Evolutionary conservation across 2,888 invertebrate species (phyloP).

Genomic region (Danaus chrysippus): DNA sequence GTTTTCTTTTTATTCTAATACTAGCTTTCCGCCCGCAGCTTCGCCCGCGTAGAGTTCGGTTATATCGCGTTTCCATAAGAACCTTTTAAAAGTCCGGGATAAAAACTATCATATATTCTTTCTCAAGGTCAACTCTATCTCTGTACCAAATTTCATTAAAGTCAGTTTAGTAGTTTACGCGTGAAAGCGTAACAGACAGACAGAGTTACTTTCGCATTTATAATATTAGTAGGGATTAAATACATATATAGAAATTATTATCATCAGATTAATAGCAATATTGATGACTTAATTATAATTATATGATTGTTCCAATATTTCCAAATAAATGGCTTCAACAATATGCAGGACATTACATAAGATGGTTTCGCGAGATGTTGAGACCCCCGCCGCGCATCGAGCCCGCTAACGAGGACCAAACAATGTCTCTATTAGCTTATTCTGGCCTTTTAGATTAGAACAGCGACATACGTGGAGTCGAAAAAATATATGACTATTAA

Average conservation of each 20-base stretch:
- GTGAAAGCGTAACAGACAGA: too few relatives aligned
- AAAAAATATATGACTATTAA: neutral
- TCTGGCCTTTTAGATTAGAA: slow-evolving; percentile 57
- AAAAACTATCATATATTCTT: too few relatives aligned
- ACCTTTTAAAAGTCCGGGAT: too few relatives aligned
- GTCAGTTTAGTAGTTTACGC: too few relatives aligned
- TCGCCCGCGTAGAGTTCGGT: too few relatives aligned
- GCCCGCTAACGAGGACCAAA: slow-evolving; percentile 70
- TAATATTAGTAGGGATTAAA: too few relatives aligned
- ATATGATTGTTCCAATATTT: neutral
- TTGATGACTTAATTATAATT: slow-evolving; percentile 1
- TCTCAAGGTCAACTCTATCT: too few relatives aligned
- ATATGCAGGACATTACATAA: slow-evolving; percentile 32
- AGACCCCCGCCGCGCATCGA: slow-evolving; percentile 71
- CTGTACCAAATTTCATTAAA: too few relatives aligned
- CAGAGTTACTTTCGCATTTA: too few relatives aligned
- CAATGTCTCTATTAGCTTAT: slow-evolving; percentile 78
- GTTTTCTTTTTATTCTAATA: too few relatives aligned
- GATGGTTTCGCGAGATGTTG: slow-evolving; percentile 38
- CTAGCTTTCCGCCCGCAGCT: too few relatives aligned
- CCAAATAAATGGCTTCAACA: slow-evolving; percentile 14
- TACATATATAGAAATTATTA: neutral
- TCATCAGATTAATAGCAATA: neutral
- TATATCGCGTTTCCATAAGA: too few relatives aligned
- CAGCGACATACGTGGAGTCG: slow-evolving; percentile 39